Evolutionary conservation across 2,113 vertebrate genomes (phyloP), one percentile per base, ranked within the genome.

Genomic region (Cyanoderma ruficeps): DNA sequence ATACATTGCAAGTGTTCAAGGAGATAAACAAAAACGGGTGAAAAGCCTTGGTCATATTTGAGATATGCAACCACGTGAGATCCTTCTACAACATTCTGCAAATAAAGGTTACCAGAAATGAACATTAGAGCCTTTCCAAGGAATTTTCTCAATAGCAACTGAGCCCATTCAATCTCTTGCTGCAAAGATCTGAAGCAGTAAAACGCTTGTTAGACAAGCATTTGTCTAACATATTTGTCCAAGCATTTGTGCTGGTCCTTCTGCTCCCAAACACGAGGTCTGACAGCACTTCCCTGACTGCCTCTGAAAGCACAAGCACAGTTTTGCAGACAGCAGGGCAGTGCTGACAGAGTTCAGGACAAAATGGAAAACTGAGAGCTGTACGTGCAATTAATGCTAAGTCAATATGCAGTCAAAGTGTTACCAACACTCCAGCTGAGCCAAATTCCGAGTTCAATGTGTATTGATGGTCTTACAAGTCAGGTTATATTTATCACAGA

Each of bases 351-450:
- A 39, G 21, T 9, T 60, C 31, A 47, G 46, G 18, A 52, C 35
- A 63, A 81, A 90, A 50, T 0, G 22, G 17, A 22, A n/a, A 83
- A 18, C 17, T 6, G 28, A 69, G n/a, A 92, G 39, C n/a, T 39
- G 1, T 15, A 21, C 0, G 0, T 27, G n/a, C 35, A 53, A 56
- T 44, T 57, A 70, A 39, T 2, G 10, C 25, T 20, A 68, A 67
- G 24, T 39, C 47, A 77, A 65, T 46, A 65, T 1, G 42, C 50
- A 89, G 20, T 31, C 53, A 1, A 37, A 83, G 25, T 10, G 9
- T 35, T 42, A 52, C 35, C 22, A 56, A 53, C 39, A 35, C 23
- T 22, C 42, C 28, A 57, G 42, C 83, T 42, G 57, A 90, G 61
- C n/a, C 67, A 83, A 83, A 72, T 52, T 22, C 67, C 1, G 2